Evolutionary conservation across 2,797 vertebrate species (phyloP), one percentile per base, ranked within the genome.

Genomic region (Hoplostethus mediterraneus): DNA sequence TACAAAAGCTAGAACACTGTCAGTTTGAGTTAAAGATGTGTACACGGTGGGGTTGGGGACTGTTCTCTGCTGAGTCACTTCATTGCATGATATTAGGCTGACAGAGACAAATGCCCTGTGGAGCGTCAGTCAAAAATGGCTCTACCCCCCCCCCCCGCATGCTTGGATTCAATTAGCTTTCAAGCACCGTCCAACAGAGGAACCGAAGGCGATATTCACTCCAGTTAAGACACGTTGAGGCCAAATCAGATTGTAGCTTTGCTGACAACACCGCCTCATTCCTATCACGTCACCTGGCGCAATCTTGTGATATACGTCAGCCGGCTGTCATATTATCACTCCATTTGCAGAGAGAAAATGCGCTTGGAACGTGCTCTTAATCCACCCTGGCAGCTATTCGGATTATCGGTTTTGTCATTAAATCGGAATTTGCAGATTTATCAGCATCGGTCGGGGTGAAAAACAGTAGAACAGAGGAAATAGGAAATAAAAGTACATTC

Each of bases 31-130:
- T 91, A 88, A 85, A 85, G 63, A 60, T 38, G 31, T 55, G 57
- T 42, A 80, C 75, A 67, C 64, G 66, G 79, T 67, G 48, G 47
- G 63, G 53, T 61, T 63, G 57, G 71, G 70, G 83, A 80, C 71
- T 71, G 71, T 68, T 77, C 75, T 88, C 81, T 83, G 89, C 90
- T 86, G 89, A 94, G 84, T 93, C 89, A 93, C 88, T 85, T 80
- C 79, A 75, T 81, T 71, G 82, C 75, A 80, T 88, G 45, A 91
- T 88, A 90, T 88, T 87, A 81, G 82, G 88, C 87, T 92, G 91
- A 93, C 90, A 75, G 86, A 90, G 89, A 92, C 87, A 88, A 93
- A 93, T 79, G 86, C 74, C 87, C 71, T n/a, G 3, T 80, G 67
- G 75, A 85, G 75, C 79, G 83, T 76, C 81, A 67, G 67, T 87